A percentile compares a stretch with the other conserved stretches of the same genome.
These are phyloP conservation scores for Nebria salina DNA, from an alignment of 2,888 invertebrate species.

Conservation along the genomic window DNA sequence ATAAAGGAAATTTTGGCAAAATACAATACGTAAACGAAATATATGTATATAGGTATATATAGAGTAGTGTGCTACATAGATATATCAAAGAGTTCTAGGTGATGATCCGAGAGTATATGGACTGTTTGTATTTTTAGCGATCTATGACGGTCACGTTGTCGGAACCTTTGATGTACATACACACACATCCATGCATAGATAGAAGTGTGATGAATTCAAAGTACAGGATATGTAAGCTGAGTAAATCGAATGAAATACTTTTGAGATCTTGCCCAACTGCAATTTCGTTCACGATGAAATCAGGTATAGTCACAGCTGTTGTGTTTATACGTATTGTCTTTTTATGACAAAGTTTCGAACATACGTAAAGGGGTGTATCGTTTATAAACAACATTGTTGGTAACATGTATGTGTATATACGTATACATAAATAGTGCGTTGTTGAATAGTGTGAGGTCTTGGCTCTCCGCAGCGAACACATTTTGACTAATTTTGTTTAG, in stretches of 20 bases:
- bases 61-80: not conserved
- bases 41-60: not conserved
- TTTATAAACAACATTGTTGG: not conserved
- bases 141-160: constrained; percentile 20
- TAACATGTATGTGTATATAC: too few relatives aligned
- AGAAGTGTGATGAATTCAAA: not conserved
- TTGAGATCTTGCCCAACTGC: not conserved
- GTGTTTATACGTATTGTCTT: constrained; percentile 1
- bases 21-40: too few relatives aligned
- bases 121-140: constrained; percentile 44
- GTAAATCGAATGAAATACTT: not conserved
- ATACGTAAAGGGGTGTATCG: not conserved
- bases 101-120: constrained; percentile 39
- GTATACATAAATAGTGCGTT: not conserved
- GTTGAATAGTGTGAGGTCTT: not conserved
- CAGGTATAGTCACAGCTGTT: not conserved
- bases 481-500: not conserved
- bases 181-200: not conserved
- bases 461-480: not conserved
- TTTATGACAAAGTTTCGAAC: not conserved
- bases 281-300: not conserved
- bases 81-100: constrained; percentile 31
- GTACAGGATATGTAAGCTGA: not conserved
- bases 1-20: too few relatives aligned
- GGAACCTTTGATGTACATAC: constrained; percentile 34